Base-by-base conservation (phyloP, 1,140 invertebrate genomes). In the Gonatopus flavifemur region DNA sequence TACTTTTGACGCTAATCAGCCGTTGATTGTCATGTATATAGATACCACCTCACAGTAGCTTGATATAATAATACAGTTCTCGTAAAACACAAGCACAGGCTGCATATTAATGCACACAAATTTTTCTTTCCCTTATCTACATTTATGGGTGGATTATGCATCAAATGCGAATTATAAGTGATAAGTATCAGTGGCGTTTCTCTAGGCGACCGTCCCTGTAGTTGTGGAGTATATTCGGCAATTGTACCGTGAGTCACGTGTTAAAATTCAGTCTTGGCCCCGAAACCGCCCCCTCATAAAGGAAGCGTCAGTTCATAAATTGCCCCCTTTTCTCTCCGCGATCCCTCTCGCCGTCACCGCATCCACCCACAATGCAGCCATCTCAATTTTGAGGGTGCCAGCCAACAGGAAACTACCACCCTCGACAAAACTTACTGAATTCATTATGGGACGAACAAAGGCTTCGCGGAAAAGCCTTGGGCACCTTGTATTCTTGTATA, bases 261-360 rank as follows among this genome's bases (percentile, higher is more conserved):
- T 72, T 72, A 72, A 74, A 74, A 74, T 74, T 74, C 69, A 70
- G 70, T 69, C 64, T 62, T 59, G 52, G 32, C 51, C 38, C 48
- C 45, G 43, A 56, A 63, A 39, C 55, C 61, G 56, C 68, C 67
- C 67, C 66, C 64, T 73, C 69, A 68, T 73, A 69, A 73, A 76
- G 73, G 67, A 73, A 76, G 67, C 68, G 69, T 70, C 63, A 70
- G 71, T 76, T 72, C 69, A 70, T 74, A 76, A 76, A 76, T 76
- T 76, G 70, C 69, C 69, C 59, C 55, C 57, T 51, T 25, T 56
- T 55, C 39, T 25, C 31, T 21, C 30, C 32, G 3, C 25, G 36
- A 38, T 47, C 43, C 32, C 50, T 22, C 21, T 8, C 19, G 9
- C 24, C 36, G n/a, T 24, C 28, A 10, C 10, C n/a, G 31, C n/a